Evolutionary conservation across 2,888 invertebrate species (phyloP), one percentile per base, ranked within the genome.

Genomic region (Polyommatus iphigenia): DNA sequence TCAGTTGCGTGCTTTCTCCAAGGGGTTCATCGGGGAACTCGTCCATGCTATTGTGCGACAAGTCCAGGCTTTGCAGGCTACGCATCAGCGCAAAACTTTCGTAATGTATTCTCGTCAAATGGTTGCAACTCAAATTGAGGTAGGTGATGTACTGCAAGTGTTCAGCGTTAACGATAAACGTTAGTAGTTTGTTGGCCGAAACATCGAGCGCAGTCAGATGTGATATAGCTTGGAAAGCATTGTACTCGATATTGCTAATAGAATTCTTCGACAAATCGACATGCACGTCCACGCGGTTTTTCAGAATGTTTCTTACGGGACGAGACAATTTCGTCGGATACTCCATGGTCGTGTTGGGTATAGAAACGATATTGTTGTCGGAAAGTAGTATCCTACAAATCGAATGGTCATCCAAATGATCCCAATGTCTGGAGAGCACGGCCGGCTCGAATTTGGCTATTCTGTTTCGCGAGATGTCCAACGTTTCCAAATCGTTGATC

Each of bases 401-500:
- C 0, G 87, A 87, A 80, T 87, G 86, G 46, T 86, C 85, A 4
- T 81, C 83, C 13, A 92, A 86, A 81, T 93, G 92, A 2, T 84
- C 80, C 92, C 91, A 93, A 81, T 93, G 92, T 78, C 92, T 88
- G 1, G 85, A 84, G 32, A 94, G 87, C 79, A 92, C 82, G 0
- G 85, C 83, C 0, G 91, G 87, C n/a, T 86, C 86, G 36, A 93
- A 81, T 59, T 84, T 77, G 62, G 87, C 85, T 18, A 94, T 80
- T 73, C 89, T 82, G 80, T 94, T 94, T 62, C 82, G 83, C 0
- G 93, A 92, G 36, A 93, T 83, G 79, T 93, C 93, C 54, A 93
- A 91, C 0, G 91, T 92, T 84, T 91, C 88, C 71, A 94, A 86
- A 82, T 93, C 91, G 36, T 85, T 84, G 54, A 93, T 91, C 7